Percentiles rank a stretch among this genome's conserved stretches.
These are phyloP conservation scores for Brachypteracias leptosomus DNA, from an alignment of 2,113 vertebrate species.

Conservation along the genomic window DNA sequence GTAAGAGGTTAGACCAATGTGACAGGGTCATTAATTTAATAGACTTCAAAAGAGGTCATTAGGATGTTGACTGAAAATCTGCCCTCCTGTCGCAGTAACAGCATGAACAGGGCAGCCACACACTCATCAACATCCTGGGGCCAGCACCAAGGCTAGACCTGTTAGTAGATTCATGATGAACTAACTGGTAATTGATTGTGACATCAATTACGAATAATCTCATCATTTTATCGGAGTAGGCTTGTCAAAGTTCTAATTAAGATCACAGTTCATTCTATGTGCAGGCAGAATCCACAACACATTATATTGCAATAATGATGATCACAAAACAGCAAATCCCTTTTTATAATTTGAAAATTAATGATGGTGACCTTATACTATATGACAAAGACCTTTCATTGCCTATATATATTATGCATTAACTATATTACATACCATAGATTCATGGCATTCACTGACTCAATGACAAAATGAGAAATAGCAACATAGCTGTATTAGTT, in stretches of 20 bases:
- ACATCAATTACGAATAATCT: conserved; percentile 96
- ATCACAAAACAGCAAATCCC: conserved; percentile 82
- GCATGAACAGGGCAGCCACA: conserved; percentile 79
- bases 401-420: conserved; percentile 61
- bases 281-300: conserved; percentile 80
- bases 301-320: conserved; percentile 87
- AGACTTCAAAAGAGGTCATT: conserved; percentile 93
- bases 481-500: neutral
- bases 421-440: conserved; percentile 53
- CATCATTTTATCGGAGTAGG: conserved; percentile 88
- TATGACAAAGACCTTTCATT: conserved; percentile 68
- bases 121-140: conserved; percentile 87
- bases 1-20: conserved; percentile 81
- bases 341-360: conserved; percentile 89
- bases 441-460: conserved; percentile 39
- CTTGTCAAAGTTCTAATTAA: conserved; percentile 95
- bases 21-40: conserved; percentile 90
- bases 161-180: conserved; percentile 85
- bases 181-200: conserved; percentile 88
- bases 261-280: conserved; percentile 83
- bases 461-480: conserved; percentile 28
- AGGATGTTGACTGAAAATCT: conserved; percentile 84
- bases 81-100: conserved; percentile 80
- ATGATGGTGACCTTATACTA: conserved; percentile 77
- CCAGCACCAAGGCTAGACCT: conserved; percentile 85